These are phyloP conservation scores for Polyommatus iphigenia DNA, from an alignment of 2,888 invertebrate genomes.

Conservation along the genomic window DNA sequence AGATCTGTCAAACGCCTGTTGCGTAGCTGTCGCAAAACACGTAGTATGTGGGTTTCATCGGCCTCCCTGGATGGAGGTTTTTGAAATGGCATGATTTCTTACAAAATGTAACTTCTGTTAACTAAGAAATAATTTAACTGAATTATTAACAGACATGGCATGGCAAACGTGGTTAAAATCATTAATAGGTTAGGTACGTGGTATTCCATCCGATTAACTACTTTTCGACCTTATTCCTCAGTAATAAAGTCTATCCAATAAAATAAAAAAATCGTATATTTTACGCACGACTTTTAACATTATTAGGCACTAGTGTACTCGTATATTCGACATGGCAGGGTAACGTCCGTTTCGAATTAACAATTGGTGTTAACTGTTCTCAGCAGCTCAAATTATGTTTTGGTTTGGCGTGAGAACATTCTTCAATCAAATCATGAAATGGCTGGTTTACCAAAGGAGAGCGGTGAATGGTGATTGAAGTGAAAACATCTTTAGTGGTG, in stretches of 20 bases:
- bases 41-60: no score
- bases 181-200: not conserved
- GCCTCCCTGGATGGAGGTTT: no score
- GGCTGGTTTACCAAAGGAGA: not conserved
- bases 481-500: no score
- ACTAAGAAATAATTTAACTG: no score
- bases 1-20: no score
- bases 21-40: no score
- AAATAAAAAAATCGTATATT: not conserved
- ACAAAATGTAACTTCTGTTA: no score
- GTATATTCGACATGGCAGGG: constrained; percentile 34
- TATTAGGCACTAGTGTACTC: not conserved
- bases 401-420: constrained; percentile 67
- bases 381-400: constrained; percentile 69
- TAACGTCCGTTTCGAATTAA: constrained; percentile 56
- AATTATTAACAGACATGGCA: not conserved
- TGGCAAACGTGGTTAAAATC: not conserved
- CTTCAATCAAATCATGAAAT: constrained; percentile 34
- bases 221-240: not conserved
- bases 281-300: not conserved
- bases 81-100: no score
- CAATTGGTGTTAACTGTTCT: constrained; percentile 66
- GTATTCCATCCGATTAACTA: not conserved
- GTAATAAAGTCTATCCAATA: no score
- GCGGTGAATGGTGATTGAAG: no score